Evolutionary conservation across 2,888 invertebrate genomes (phyloP), one percentile per base, ranked within the genome.

Genomic region (Dastarcus helophoroides): DNA sequence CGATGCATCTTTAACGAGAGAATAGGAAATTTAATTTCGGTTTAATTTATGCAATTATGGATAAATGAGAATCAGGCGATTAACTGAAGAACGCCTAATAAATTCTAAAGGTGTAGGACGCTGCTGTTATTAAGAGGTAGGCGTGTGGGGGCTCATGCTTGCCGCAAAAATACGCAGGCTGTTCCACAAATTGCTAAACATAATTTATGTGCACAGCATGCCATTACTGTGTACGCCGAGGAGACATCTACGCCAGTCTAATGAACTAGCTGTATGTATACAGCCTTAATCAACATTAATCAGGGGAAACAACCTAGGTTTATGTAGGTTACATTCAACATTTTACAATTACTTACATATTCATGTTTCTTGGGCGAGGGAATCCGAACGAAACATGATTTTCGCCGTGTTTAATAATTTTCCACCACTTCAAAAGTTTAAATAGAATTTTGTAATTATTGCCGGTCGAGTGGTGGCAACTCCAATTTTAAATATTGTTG

Each of bases 201-300:
- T 40, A 41, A 44, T 41, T 44, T 45, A 46, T 46, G 45, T 41
- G 40, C 31, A 30, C 38, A 26, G 35, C 33, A 31, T 32, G 37
- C 45, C 40, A 43, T 44, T 44, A 46, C n/a, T 40, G 40, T 33
- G 34, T 38, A 37, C 33, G 32, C 30, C 31, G 36, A 32, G 42
- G 42, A 40, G 43, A 45, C 44, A 44, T 47, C 42, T 35, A 43
- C 38, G 40, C 41, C 34, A 24, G 42, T 40, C 41, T 47, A 49
- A 46, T 49, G 47, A 49, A 49, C 48, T 41, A 43, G 38, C 40
- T 38, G 42, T 41, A 43, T 43, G 45, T 43, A 35, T 36, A 36
- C 38, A 26, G 31, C 33, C 38, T 40, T 40, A 49, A 49, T 49
- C 47, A 49, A 42, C 46, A 44, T 46, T 46, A 48, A 49, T 49